Evolutionary conservation across 2,888 invertebrate species (phyloP), one percentile per base, ranked within the genome.

Genomic region (Griposia aprilina): DNA sequence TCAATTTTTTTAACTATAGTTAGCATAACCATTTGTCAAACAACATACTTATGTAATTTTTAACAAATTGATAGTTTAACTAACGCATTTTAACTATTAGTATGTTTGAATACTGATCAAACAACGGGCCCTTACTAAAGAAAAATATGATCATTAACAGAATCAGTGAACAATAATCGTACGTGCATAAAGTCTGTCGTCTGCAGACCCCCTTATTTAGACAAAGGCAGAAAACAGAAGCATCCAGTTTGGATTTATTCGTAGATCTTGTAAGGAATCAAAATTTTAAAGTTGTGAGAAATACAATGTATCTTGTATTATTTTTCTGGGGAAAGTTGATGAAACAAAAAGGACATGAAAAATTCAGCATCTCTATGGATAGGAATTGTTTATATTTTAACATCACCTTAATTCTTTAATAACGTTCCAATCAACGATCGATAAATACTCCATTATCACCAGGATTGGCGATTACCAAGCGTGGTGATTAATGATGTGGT

Each of bases 91-190:
- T n/a, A n/a, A n/a, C n/a, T n/a, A n/a, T n/a, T n/a, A n/a, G n/a
- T n/a, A n/a, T n/a, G n/a, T n/a, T n/a, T n/a, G n/a, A n/a, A n/a
- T n/a, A n/a, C n/a, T n/a, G n/a, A n/a, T n/a, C n/a, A n/a, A n/a
- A n/a, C n/a, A n/a, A n/a, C n/a, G n/a, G n/a, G n/a, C n/a, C n/a
- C n/a, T n/a, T n/a, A n/a, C 2, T 36, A 76, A 78, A 76, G 59
- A 52, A 83, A 50, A 79, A 76, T 82, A 82, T 76, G 10, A 66
- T 83, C 26, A 59, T 79, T 65, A 77, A 20, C 63, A 45, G 68
- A 83, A 52, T 78, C 83, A 69, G 68, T 78, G 83, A 83, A 52
- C 78, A 83, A 69, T 83, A 65, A 78, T 78, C 45, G 41, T 77
- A 65, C 84, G 67, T 60, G 84, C 57, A 78, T 13, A 48, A 78